Conservation (phyloP, 2,888 invertebrate genomes). For the Lobophora halterata region DNA sequence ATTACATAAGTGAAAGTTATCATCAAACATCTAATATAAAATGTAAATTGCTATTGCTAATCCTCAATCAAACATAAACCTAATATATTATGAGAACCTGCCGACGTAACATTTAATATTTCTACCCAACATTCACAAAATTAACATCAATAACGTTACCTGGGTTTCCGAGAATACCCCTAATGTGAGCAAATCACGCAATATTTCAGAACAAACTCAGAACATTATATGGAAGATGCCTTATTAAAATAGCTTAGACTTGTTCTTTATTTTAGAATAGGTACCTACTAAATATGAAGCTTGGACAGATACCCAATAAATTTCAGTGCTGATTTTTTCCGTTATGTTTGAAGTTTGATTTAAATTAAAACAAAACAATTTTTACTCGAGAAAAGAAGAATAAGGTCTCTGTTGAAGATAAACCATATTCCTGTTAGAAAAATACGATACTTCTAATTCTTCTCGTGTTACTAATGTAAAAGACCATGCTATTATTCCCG, state of each 20-base stretch:
- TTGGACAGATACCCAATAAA: no score
- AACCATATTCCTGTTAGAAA: no score
- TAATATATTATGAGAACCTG: conserved; percentile 18
- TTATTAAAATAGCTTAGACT: conserved; percentile 21
- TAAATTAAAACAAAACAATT: no score
- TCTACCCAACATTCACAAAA: conserved; percentile 28
- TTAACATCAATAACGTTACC: conserved; percentile 33
- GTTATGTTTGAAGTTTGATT: no score
- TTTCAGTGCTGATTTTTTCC: no score
- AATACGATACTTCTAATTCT: no score
- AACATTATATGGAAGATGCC: conserved; percentile 31
- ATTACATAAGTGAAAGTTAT: no score
- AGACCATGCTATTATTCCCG: background rate
- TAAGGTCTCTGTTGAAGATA: no score
- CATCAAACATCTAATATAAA: background rate
- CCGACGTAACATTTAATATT: conserved; percentile 22
- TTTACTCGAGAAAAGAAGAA: no score
- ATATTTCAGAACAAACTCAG: conserved; percentile 37
- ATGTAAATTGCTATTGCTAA: background rate
- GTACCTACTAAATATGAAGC: no score
- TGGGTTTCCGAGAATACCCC: conserved; percentile 28
- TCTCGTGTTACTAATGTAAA: no score
- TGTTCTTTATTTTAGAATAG: conserved; percentile 1
- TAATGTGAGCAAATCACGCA: conserved; percentile 40
- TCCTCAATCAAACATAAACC: conserved; percentile 14